Conservation (phyloP, 2,888 invertebrate genomes). For the Onchidella celtica region DNA sequence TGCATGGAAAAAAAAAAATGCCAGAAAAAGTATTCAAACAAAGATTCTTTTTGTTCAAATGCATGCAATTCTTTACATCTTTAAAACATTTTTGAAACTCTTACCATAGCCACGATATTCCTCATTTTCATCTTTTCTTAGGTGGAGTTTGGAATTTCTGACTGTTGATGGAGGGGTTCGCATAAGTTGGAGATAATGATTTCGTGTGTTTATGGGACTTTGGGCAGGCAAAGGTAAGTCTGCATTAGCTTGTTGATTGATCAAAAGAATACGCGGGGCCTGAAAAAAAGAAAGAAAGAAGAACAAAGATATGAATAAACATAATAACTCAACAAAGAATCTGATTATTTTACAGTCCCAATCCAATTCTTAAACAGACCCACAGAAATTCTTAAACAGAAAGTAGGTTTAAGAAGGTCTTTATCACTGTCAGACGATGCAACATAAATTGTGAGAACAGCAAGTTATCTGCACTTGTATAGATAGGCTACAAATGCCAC, state of each 20-base stretch:
- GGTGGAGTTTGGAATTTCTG: constrained; percentile 21
- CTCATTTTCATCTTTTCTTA: constrained; percentile 19
- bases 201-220: background rate
- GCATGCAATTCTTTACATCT: no score
- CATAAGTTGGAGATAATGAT: constrained; percentile 1
- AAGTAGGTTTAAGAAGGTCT: no score
- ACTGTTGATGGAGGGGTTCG: constrained; percentile 43
- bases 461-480: no score
- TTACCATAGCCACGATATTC: constrained; percentile 44
- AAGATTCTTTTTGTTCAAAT: no score
- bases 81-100: no score
- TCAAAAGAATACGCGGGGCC: constrained; percentile 45
- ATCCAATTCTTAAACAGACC: background rate
- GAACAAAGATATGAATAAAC: background rate
- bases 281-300: constrained; percentile 3
- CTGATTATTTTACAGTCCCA: background rate
- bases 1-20: no score
- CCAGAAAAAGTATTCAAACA: no score
- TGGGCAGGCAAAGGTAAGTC: background rate
- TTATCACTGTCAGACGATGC: no score
- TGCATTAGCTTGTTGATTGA: constrained; percentile 44
- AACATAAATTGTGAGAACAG: no score
- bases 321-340: no score
- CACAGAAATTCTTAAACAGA: background rate
- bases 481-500: no score